These are phyloP conservation scores for Acrobasis consociella DNA, from an alignment of 2,888 invertebrate genomes.

Conservation along the genomic window DNA sequence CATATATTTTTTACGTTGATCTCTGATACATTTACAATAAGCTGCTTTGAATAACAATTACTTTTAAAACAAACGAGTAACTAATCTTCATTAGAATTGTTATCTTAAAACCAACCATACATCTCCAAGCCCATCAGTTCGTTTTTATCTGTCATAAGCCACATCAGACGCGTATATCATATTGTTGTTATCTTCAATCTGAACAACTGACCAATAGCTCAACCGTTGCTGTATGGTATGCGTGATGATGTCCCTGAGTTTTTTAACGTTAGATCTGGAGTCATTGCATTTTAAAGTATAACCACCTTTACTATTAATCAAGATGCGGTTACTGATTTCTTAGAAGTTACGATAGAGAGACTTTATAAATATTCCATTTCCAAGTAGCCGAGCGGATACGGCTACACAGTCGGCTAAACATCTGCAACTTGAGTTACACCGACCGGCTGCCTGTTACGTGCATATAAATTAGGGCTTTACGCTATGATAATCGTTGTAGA, in stretches of 20 bases:
- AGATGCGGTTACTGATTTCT: conserved; percentile 55
- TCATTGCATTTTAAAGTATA: conserved; percentile 34
- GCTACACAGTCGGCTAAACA: conserved; percentile 75
- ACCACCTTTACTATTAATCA: conserved; percentile 61
- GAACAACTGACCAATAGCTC: conserved; percentile 44
- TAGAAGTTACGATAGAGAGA: conserved; percentile 64
- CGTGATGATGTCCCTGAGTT: conserved; percentile 39
- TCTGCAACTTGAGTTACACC: conserved; percentile 81
- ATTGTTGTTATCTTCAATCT: conserved; percentile 48
- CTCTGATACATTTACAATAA: conserved; percentile 3
- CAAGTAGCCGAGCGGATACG: conserved; percentile 75
- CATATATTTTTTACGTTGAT: neutral
- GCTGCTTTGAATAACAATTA: conserved; percentile 6
- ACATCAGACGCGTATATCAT: conserved; percentile 47
- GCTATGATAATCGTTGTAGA: conserved; percentile 58
- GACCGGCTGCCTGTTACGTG: conserved; percentile 69
- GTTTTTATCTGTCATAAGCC: conserved; percentile 45
- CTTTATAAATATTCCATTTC: conserved; percentile 78
- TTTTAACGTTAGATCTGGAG: conserved; percentile 28
- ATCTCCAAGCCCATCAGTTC: conserved; percentile 40
- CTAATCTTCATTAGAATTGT: conserved; percentile 23
- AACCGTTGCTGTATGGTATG: conserved; percentile 49
- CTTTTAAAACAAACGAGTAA: conserved; percentile 18
- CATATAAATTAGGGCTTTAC: conserved; percentile 69
- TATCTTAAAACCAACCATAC: conserved; percentile 29